Evolutionary conservation across 2,888 invertebrate genomes (phyloP).

Genomic region (Drepanosiphum platanoidis): DNA sequence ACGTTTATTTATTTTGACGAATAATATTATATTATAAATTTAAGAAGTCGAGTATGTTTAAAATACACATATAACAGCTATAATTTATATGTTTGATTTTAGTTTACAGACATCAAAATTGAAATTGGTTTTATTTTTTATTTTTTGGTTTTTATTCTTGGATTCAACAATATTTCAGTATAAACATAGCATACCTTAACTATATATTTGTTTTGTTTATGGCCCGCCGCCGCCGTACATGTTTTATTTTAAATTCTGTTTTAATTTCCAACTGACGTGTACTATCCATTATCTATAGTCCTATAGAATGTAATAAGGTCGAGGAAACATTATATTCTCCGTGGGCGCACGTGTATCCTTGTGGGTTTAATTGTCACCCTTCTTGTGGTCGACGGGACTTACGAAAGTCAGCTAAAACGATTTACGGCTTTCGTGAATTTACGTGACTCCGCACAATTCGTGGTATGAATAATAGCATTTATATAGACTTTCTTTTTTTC

Average conservation of each 20-base stretch:
- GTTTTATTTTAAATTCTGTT: constrained; percentile 10
- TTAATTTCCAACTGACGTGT: constrained; percentile 3
- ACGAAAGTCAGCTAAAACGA: constrained; percentile 55
- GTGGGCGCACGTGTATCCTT: constrained; percentile 25
- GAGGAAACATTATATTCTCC: constrained; percentile 31
- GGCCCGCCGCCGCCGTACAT: background rate
- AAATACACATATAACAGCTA: too few species aligned
- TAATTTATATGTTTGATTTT: too few species aligned
- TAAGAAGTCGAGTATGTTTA: too few species aligned
- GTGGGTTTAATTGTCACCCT: constrained; percentile 55
- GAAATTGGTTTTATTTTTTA: background rate
- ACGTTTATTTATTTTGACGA: background rate
- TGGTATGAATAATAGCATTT: constrained; percentile 53
- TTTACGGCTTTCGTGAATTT: constrained; percentile 57
- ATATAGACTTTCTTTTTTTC: constrained; percentile 19
- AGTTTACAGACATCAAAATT: background rate
- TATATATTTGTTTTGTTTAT: background rate
- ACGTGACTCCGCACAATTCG: constrained; percentile 43
- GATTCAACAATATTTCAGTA: background rate
- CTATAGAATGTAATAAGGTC: constrained; percentile 34
- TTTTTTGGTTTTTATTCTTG: background rate
- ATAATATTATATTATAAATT: too few species aligned
- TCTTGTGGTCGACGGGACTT: constrained; percentile 19
- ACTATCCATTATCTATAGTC: constrained; percentile 27
- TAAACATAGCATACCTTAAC: background rate